Base-by-base conservation (phyloP, 2,113 vertebrate species). In the Trematomus loennbergii region DNA sequence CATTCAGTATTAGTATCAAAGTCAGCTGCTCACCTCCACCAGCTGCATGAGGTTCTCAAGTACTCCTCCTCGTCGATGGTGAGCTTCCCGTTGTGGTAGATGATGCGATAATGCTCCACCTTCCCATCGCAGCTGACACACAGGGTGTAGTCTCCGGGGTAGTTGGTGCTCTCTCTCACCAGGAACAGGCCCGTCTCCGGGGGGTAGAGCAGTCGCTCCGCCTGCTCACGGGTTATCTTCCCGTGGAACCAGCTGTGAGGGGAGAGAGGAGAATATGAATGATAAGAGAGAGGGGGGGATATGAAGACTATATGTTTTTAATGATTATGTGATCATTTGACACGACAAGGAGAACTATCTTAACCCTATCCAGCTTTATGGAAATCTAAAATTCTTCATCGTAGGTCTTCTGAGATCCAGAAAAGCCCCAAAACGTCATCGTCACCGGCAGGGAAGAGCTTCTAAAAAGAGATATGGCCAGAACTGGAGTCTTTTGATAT, bases 31-130 rank as follows among this genome's bases (percentile, higher is more conserved):
- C 90, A 99, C 98, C 97, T 99, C 98, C 78, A 99, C 97, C 85
- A 99, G 95, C 95, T 99, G 98, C 98, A 99, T 99, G 91, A 99
- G 97, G 94, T 99, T 99, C 82, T 98, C 97, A 99, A 99, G 94
- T 95, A 99, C 86, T 97, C 98, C 90, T 99, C 98, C 91, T 99
- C 97, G 0, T 99, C 98, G 7, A 99, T 99, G 94, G 96, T 97
- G 70, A 99, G 97, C 94, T 99, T 99, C 94, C 97, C 97, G 67
- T 97, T 93, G 45, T 97, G 96, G 92, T 99, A 99, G 87, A 99
- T 98, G 95, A 99, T 99, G 84, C 97, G 97, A 93, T 99, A 99
- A 92, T 99, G 98, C 93, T 99, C 98, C 95, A 99, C 98, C 93
- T 99, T 99, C 71, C 97, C 97, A 0, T 98, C 98, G 3, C 97